Base-by-base conservation (phyloP, 1,140 invertebrate species). In the Brachionus rubens region DNA sequence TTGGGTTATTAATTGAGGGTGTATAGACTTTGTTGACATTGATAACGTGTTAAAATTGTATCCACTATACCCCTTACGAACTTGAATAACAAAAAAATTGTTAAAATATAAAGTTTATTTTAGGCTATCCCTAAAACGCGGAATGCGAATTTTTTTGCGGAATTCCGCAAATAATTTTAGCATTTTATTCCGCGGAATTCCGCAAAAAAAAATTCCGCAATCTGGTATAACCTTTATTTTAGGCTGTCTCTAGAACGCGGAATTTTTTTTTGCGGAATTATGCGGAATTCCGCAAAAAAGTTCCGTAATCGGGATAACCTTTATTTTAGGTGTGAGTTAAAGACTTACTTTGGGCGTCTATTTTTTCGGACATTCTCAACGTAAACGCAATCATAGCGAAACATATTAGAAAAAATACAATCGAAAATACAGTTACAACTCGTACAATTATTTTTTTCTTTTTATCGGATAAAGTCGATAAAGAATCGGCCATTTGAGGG, bases 361-460 rank as follows among this genome's bases (percentile, higher is more conserved):
- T 72, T 54, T 72, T 72, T 41, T 72, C 68, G 9, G 68, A 72
- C 68, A 72, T 72, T 3, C 68, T 28, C n/a, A 72, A 24, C 24
- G 68, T 72, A 40, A 72, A 72, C 0, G 68, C 68, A 50, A 72
- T 72, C 68, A 72, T 72, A 10, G 68, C 68, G 50, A 72, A 72
- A 30, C 68, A 72, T 9, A 72, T 72, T 16, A 72, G 28, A 54
- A 72, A 72, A 50, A 72, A 72, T 9, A 72, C 50, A 24, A 72
- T 50, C 50, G 68, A 72, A 54, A 72, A 72, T n/a, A 72, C 19
- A 33, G 68, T 72, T 14, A 72, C 68, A 3, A 72, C 21, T 33
- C 50, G 43, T 19, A 72, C 68, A 50, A 72, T 54, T 50, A 72
- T 72, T 72, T 72, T 72, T 24, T 72, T 72, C 68, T 72, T 72